phyloP scores from a whole-genome alignment of 2,797 vertebrate species.

The Neosalanx taihuensis region DNA sequence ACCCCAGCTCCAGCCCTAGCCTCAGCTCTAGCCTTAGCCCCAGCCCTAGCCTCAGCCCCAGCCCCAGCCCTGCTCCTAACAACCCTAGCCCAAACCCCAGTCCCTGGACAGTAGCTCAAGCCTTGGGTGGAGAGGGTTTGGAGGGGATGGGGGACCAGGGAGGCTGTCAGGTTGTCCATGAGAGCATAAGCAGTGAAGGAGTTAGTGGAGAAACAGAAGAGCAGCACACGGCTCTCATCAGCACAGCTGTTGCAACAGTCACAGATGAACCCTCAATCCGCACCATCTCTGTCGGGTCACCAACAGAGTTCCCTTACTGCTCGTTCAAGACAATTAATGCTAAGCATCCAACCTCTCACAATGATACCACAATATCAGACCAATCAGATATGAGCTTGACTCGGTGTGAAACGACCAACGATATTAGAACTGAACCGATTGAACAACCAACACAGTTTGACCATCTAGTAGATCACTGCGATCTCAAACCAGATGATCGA shows the following conservation, averaged over 20 bases:
- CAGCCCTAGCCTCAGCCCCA: neutral
- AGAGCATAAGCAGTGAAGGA: neutral
- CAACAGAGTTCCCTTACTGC: neutral
- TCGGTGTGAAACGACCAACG: neutral
- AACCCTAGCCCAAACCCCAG: conserved; percentile 30
- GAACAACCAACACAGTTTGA: neutral
- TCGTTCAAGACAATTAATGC: neutral
- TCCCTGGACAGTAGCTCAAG: neutral
- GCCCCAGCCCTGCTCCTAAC: neutral
- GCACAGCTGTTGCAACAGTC: conserved; percentile 18
- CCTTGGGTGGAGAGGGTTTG: neutral
- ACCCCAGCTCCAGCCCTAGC: neutral
- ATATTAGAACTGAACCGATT: neutral
- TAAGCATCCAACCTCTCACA: neutral
- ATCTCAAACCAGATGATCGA: neutral
- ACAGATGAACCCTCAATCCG: conserved; percentile 34
- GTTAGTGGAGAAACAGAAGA: neutral
- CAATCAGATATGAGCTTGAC: too few species aligned
- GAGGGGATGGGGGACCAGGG: neutral
- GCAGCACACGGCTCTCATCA: neutral
- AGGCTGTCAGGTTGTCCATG: conserved; percentile 16
- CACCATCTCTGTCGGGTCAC: conserved; percentile 11
- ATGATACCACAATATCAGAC: neutral
- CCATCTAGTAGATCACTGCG: neutral
- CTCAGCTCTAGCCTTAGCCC: too few species aligned